Evolutionary conservation across 1,140 invertebrate genomes (phyloP), one percentile per base, ranked within the genome.

Genomic region (Cotesia chilonis): DNA sequence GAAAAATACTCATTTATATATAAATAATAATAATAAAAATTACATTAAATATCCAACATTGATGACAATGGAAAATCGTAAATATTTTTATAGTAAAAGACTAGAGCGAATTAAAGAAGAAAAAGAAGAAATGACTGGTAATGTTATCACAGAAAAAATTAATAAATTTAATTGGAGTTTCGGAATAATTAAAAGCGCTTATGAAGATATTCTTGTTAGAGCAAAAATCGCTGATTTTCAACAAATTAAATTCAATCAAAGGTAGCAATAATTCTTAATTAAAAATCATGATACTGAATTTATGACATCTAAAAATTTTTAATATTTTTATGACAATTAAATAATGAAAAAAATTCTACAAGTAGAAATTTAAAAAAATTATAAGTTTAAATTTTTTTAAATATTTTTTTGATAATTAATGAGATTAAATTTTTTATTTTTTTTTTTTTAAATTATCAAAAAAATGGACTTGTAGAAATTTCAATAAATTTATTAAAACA

Each of bases 21-120:
- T 28, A 3, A 28, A 47, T 7, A 47, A 47, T 47, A 47, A 10
- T 47, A 10, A 47, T 9, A 47, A 47, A 9, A 47, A 5, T 47
- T 9, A 47, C 6, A 47, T 47, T 47, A 7, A 47, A 61, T 37
- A 64, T 55, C 72, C 7, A 7, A 73, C 52, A 6, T 59, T 61
- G 60, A 73, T 79, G 71, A 78, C 74, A 78, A 76, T 77, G 74
- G 77, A 77, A 60, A 73, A 78, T 73, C 78, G 76, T 60, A 71
- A 57, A 74, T 75, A 74, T 28, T 69, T 38, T 10, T 12, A 74
- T 52, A 47, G 7, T 28, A 71, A 60, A 71, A 51, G 60, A 77
- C 4, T 63, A 6, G 7, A 65, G 74, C n/a, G 59, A 69, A 12
- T 71, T 75, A 28, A 28, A 28, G 61, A 55, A 76, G 6, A 41